Evolutionary conservation across 2,888 invertebrate genomes (phyloP), one percentile per base, ranked within the genome.

Genomic region (Tetragonula carbonaria): DNA sequence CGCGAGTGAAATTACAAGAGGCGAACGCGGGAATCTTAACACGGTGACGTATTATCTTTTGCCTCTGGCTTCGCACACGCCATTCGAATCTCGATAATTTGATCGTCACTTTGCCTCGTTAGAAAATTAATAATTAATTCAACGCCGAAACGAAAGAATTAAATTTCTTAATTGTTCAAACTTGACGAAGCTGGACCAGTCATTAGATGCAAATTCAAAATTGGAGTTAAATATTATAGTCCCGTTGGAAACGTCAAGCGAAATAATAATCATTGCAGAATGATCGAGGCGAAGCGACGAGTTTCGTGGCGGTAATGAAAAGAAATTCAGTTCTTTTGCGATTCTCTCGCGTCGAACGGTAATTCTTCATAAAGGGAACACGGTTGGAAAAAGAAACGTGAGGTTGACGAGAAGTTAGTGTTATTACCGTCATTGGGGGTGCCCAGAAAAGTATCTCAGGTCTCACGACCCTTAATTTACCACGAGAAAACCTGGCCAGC

Each of bases 381-480:
- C 71, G 45, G 81, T 80, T 68, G 65, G 80, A 72, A 63, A 59
- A 74, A 71, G 59, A 82, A 74, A 75, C 72, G 79, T 72, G 85
- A 82, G 86, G 84, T 89, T 92, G 90, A 93, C 91, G 87, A 92
- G 92, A 92, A 93, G 91, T 93, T 92, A 93, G 91, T 91, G 91
- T 92, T 93, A 93, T 93, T 92, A 90, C 91, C 88, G 86, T 86
- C 92, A 91, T 92, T 91, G 91, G 88, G 82, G 82, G 75, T 87
- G 88, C 87, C 88, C 86, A 82, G 91, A 88, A 90, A 87, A 88
- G 89, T 90, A 88, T 85, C 88, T 88, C 84, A 88, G 80, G 79
- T 84, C 33, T 33, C 33, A 71, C 85, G 87, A 80, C 84, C 87
- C 88, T 91, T 92, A 92, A 92, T 92, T 92, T 91, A 86, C 78